A percentile compares a stretch with the other conserved stretches of the same genome.
phyloP scores from a whole-genome alignment of 2,797 vertebrate genomes.

The Mallotus villosus region DNA sequence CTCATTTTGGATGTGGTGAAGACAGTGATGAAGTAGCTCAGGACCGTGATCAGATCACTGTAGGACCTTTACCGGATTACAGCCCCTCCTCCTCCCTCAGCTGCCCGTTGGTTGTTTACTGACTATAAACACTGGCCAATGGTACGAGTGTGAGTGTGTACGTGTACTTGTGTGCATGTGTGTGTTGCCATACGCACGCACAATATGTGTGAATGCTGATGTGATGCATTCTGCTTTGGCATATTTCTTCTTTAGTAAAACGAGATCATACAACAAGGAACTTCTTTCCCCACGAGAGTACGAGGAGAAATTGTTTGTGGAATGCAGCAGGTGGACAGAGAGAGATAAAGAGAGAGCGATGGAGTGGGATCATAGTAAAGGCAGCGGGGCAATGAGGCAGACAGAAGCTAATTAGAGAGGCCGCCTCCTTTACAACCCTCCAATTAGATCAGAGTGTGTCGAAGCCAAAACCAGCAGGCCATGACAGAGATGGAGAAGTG shows the following conservation, averaged over 20 bases:
- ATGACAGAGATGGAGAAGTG: slow-evolving; percentile 27
- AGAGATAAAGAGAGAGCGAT: slow-evolving; percentile 64
- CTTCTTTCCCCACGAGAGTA: not conserved
- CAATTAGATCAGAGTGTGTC: slow-evolving; percentile 72
- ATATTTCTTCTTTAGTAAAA: too few relatives aligned
- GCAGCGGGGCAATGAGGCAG: slow-evolving; percentile 77
- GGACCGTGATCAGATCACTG: slow-evolving; percentile 70
- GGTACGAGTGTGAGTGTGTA: slow-evolving; percentile 17
- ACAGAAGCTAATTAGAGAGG: slow-evolving; percentile 79
- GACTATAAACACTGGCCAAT: slow-evolving; percentile 51
- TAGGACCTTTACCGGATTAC: slow-evolving; percentile 70
- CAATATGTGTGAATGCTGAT: slow-evolving; percentile 5
- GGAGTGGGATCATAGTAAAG: slow-evolving; percentile 68
- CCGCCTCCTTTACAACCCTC: slow-evolving; percentile 75
- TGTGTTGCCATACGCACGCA: not conserved
- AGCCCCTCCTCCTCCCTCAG: slow-evolving; percentile 57
- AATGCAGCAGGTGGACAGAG: slow-evolving; percentile 67
- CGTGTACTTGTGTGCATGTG: slow-evolving; percentile 18
- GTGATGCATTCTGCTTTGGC: not conserved
- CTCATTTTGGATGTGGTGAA: slow-evolving; percentile 68
- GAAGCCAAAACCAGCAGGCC: slow-evolving; percentile 35
- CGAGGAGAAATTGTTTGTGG: slow-evolving; percentile 27
- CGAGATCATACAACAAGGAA: too few relatives aligned
- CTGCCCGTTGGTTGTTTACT: slow-evolving; percentile 49
- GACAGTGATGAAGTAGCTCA: slow-evolving; percentile 76